Percentiles rank a stretch among this genome's conserved stretches.
Evolutionary conservation across 2,888 invertebrate genomes (phyloP).

Genomic region (Ctenicera cuprea): DNA sequence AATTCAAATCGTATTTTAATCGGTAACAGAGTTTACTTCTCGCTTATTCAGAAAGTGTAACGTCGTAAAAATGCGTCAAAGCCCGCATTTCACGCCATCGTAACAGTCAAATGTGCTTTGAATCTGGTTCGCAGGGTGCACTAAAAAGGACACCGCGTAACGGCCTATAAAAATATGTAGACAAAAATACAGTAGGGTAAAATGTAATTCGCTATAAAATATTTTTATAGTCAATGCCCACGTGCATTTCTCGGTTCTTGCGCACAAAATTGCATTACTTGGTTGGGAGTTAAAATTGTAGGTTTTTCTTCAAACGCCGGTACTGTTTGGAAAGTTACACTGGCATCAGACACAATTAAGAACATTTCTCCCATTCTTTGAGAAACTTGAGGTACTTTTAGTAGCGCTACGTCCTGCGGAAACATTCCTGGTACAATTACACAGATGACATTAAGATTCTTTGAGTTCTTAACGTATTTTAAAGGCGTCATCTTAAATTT

Average conservation of each 20-base stretch:
- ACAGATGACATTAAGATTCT: slow-evolving; percentile 46
- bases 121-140: slow-evolving; percentile 21
- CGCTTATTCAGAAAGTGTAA: slow-evolving; percentile 21
- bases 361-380: slow-evolving; percentile 39
- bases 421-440: slow-evolving; percentile 47
- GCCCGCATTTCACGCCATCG: slow-evolving; percentile 21
- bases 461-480: slow-evolving; percentile 41
- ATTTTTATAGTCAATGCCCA: slow-evolving; percentile 32
- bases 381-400: slow-evolving; percentile 40
- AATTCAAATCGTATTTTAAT: slow-evolving; percentile 32
- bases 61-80: slow-evolving; percentile 32
- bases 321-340: slow-evolving; percentile 13
- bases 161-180: slow-evolving; percentile 36
- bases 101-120: slow-evolving; percentile 26
- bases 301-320: slow-evolving; percentile 13
- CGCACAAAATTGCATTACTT: slow-evolving; percentile 30
- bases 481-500: slow-evolving; percentile 34
- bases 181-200: slow-evolving; percentile 31
- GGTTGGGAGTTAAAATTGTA: slow-evolving; percentile 26
- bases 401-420: slow-evolving; percentile 31
- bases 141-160: slow-evolving; percentile 39
- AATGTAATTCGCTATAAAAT: slow-evolving; percentile 33
- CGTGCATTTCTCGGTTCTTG: slow-evolving; percentile 6
- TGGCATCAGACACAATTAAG: slow-evolving; percentile 44
- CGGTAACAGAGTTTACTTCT: slow-evolving; percentile 22